Evolutionary conservation across 2,113 vertebrate species (phyloP), one percentile per base, ranked within the genome.

Genomic region (Bubalus kerabau): DNA sequence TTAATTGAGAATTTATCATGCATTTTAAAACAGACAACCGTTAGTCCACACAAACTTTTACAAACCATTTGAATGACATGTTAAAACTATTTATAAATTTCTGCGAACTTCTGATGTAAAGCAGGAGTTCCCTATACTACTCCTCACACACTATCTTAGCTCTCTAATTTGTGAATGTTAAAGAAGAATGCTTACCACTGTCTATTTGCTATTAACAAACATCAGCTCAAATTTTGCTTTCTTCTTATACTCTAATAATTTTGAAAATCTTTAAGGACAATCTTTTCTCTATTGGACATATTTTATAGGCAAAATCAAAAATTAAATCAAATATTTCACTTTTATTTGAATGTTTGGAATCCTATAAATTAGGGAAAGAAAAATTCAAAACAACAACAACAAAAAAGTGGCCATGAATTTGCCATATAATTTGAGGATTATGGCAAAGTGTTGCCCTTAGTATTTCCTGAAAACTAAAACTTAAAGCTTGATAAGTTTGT

Each of bases 1-100:
- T 98, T 97, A 98, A 98, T 74, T 97, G 30, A 26, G 94, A 96
- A 97, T 96, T 97, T 97, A 98, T 97, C 91, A 59, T 74, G 28
- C 89, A 97, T 80, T 57, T 97, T 82, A 94, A 98, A 98, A n/a
- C 7, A 71, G 32, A 60, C 12, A 97, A 90, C 97, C 81, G 4
- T 90, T 92, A 97, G 16, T 46, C 57, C 7, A 24, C 84, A 60
- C 1, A 57, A 90, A 90, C 32, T 93, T 93, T 91, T 86, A 17
- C 19, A 40, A 91, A 80, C 3, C 21, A 28, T 87, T 93, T 78
- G 36, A 71, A 82, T 52, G 24, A 32, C 3, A 10, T 43, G 9
- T 82, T 89, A 57, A 96, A 19, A 12, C 9, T 54, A 24, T 23
- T 67, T 32, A 54, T 46, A 14, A 78, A 92, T 86, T 87, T 57